Conservation (phyloP, 2,888 invertebrate species). For the Druceiella hillmani region DNA sequence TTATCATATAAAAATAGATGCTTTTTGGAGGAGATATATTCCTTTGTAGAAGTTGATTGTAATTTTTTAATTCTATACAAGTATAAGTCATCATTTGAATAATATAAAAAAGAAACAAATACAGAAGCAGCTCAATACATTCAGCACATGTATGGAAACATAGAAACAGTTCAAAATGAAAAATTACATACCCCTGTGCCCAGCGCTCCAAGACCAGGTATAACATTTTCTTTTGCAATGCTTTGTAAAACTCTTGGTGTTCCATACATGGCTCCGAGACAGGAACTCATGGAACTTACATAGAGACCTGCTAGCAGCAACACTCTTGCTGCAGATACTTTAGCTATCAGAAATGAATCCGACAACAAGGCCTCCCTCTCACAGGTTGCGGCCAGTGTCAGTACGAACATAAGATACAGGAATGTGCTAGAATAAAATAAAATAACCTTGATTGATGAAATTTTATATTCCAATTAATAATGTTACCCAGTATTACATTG, state of each 20-base stretch:
- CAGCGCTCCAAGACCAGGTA: slow-evolving; percentile 81
- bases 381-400: slow-evolving; percentile 88
- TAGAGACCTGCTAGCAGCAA: slow-evolving; percentile 87
- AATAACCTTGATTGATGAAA: no score
- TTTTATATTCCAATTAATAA: no score
- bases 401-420: slow-evolving; percentile 82
- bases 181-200: slow-evolving; percentile 82
- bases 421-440: slow-evolving; percentile 75
- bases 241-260: slow-evolving; percentile 92
- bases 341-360: slow-evolving; percentile 89
- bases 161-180: no score
- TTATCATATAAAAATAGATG: no score
- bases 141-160: no score
- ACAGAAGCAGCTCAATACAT: no score
- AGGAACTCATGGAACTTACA: slow-evolving; percentile 93
- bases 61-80: no score
- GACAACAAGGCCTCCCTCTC: slow-evolving; percentile 60
- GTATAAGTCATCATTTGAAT: no score
- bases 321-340: slow-evolving; percentile 79
- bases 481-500: no score
- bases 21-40: no score
- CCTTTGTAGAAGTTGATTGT: no score
- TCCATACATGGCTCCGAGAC: slow-evolving; percentile 94
- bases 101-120: no score
- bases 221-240: slow-evolving; percentile 92